These are phyloP conservation scores for Myotis yumanensis DNA, from an alignment of 2,113 vertebrate genomes.

Conservation along the genomic window DNA sequence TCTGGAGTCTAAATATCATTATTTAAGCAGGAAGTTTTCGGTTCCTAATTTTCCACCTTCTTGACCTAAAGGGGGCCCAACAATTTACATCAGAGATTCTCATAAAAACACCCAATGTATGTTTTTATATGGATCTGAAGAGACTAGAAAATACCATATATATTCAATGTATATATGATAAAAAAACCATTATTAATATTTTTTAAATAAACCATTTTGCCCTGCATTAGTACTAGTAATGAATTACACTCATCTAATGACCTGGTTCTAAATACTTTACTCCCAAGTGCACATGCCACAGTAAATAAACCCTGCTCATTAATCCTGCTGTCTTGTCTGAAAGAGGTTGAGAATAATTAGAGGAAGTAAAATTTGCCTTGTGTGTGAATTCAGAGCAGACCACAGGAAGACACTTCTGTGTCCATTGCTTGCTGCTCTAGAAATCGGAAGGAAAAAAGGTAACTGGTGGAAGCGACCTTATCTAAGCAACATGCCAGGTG, in stretches of 20 bases:
- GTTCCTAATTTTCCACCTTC: background rate
- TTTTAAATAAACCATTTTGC: background rate
- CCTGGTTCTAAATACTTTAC: conserved; percentile 35
- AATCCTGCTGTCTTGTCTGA: background rate
- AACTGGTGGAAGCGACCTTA: background rate
- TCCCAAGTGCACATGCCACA: background rate
- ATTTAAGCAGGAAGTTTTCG: background rate
- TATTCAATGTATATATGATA: background rate
- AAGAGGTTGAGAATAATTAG: conserved; percentile 22
- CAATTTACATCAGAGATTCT: background rate
- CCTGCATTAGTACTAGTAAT: background rate
- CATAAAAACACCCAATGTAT: background rate
- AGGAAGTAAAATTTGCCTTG: conserved; percentile 30
- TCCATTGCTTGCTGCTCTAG: background rate
- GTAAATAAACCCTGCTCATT: conserved; percentile 42
- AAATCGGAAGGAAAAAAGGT: background rate
- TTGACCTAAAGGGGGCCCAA: background rate
- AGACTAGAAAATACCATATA: background rate
- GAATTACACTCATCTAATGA: background rate
- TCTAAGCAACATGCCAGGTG: background rate
- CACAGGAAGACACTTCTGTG: background rate
- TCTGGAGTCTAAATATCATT: background rate
- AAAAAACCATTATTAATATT: background rate
- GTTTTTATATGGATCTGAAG: conserved; percentile 2
- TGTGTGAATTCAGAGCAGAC: background rate